Evolutionary conservation across 2,113 vertebrate species (phyloP).

Genomic region (Eptesicus fuscus): DNA sequence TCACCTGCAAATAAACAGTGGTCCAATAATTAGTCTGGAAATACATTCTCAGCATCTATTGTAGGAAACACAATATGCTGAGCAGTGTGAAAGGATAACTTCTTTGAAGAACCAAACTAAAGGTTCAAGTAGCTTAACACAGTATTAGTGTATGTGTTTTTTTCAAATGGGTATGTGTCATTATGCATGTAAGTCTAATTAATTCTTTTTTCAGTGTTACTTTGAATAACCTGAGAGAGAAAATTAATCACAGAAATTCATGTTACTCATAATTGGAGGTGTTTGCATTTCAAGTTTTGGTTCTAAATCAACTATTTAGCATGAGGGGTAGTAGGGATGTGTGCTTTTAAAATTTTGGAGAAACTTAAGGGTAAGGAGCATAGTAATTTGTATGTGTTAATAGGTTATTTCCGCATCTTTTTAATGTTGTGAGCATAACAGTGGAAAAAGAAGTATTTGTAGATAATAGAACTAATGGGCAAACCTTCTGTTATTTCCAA

Average conservation of each 20-base stretch:
- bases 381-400: neutral
- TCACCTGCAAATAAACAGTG: neutral
- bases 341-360: neutral
- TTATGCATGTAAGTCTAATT: neutral
- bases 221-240: neutral
- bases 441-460: neutral
- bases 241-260: conserved; percentile 29
- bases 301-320: neutral
- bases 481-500: neutral
- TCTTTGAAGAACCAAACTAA: neutral
- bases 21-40: neutral
- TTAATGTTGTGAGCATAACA: neutral
- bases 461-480: neutral
- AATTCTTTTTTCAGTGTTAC: conserved; percentile 3
- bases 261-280: neutral
- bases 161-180: neutral
- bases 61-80: neutral
- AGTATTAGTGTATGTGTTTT: neutral
- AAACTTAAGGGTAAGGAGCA: neutral
- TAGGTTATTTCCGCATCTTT: neutral
- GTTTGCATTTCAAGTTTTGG: neutral
- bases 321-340: neutral
- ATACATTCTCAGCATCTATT: neutral
- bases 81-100: neutral
- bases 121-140: neutral